These are phyloP conservation scores for Grapholita molesta DNA, from an alignment of 1,140 invertebrate genomes.

Conservation along the genomic window DNA sequence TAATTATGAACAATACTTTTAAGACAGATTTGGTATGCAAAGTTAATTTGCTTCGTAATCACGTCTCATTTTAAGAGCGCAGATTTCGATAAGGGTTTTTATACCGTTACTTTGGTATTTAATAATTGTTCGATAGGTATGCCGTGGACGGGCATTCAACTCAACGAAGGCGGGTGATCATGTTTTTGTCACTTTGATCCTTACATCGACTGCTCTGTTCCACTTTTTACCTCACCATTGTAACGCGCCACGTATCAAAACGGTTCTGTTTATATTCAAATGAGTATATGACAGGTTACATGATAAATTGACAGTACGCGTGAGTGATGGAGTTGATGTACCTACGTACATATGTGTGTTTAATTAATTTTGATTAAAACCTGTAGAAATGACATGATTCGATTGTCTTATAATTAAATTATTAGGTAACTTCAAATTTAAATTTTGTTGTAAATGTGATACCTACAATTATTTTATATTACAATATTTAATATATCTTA, in stretches of 20 bases:
- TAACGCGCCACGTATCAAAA: constrained; percentile 34
- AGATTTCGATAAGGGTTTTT: background rate
- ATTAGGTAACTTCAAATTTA: too few species aligned
- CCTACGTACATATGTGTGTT: too few species aligned
- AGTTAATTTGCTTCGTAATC: background rate
- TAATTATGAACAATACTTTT: too few species aligned
- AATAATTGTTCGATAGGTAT: constrained; percentile 24
- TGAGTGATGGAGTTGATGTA: background rate
- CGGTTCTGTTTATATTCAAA: constrained; percentile 31
- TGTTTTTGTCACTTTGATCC: constrained; percentile 37
- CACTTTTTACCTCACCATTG: constrained; percentile 47
- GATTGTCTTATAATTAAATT: too few species aligned
- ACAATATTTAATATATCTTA: too few species aligned
- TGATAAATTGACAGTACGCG: background rate
- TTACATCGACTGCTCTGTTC: constrained; percentile 33
- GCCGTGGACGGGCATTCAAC: constrained; percentile 42
- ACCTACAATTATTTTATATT: too few species aligned
- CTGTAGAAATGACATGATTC: too few species aligned
- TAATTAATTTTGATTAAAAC: too few species aligned
- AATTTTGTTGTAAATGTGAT: too few species aligned
- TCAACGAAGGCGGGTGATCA: constrained; percentile 33
- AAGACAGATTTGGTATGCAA: background rate
- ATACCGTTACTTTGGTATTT: background rate
- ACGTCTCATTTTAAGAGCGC: background rate
- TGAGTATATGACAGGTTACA: constrained; percentile 26